phyloP scores from a whole-genome alignment of 2,888 invertebrate genomes.

The Disparrhopalites patrizii region DNA sequence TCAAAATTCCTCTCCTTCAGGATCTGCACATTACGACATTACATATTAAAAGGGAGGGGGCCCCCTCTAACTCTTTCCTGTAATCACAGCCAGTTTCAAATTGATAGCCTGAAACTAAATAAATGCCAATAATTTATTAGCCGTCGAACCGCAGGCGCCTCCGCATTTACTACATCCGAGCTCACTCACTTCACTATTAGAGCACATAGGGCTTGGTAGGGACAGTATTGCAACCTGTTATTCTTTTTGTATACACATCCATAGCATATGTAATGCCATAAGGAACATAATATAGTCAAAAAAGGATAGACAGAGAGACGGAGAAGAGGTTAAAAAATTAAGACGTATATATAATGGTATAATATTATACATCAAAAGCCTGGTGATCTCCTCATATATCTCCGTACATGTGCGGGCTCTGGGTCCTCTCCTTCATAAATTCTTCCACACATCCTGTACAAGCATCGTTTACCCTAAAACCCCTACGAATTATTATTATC shows the following conservation, averaged over 20 bases:
- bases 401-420: neutral
- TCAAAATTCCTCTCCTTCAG: no score
- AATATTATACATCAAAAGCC: neutral
- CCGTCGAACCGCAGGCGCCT: conserved; percentile 24
- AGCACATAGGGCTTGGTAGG: neutral
- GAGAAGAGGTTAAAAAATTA: no score
- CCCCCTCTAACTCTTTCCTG: neutral
- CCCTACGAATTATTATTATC: neutral
- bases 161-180: conserved; percentile 1
- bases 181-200: no score
- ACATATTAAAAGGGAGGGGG: neutral
- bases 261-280: no score
- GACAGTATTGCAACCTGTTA: no score
- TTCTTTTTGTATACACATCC: no score
- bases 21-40: no score
- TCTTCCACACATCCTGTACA: no score
- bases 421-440: neutral
- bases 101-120: conserved; percentile 23
- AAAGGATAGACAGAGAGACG: neutral
- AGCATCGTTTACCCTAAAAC: no score
- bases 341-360: neutral
- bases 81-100: conserved; percentile 8
- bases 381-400: neutral
- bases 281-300: neutral
- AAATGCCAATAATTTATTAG: conserved; percentile 26